phyloP scores from a whole-genome alignment of 2,888 invertebrate species.

The Archips xylosteana region DNA sequence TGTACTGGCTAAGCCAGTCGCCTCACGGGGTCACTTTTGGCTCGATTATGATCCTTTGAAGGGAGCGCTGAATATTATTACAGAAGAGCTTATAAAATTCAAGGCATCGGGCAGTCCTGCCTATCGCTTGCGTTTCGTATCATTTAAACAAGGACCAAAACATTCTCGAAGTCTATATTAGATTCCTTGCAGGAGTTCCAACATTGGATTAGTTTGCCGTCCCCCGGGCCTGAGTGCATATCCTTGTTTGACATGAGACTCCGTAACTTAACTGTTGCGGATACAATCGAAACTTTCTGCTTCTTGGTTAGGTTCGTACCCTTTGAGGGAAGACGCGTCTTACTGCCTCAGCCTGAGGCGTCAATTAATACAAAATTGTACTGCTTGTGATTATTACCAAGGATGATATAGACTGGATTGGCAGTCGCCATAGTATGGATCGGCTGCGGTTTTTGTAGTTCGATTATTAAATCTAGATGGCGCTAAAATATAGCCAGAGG shows the following conservation, averaged over 20 bases:
- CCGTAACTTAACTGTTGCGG: conserved; percentile 72
- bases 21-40: too few relatives aligned
- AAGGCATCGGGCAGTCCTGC: background rate
- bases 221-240: conserved; percentile 76
- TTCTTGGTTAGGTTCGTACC: conserved; percentile 50
- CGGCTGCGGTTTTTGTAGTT: too few relatives aligned
- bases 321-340: conserved; percentile 12
- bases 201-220: conserved; percentile 73
- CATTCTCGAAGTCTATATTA: conserved; percentile 34
- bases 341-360: background rate
- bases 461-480: too few relatives aligned
- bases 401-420: too few relatives aligned
- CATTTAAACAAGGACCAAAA: conserved; percentile 33
- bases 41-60: too few relatives aligned
- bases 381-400: background rate
- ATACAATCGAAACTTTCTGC: conserved; percentile 56
- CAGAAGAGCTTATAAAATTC: too few relatives aligned
- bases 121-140: conserved; percentile 10
- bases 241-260: conserved; percentile 80
- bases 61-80: too few relatives aligned
- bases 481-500: too few relatives aligned
- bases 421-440: too few relatives aligned
- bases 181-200: conserved; percentile 55
- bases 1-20: too few relatives aligned
- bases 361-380: background rate